Evolutionary conservation across 2,797 vertebrate species (phyloP).

Genomic region (Xiphorhynchus erythropygius): DNA sequence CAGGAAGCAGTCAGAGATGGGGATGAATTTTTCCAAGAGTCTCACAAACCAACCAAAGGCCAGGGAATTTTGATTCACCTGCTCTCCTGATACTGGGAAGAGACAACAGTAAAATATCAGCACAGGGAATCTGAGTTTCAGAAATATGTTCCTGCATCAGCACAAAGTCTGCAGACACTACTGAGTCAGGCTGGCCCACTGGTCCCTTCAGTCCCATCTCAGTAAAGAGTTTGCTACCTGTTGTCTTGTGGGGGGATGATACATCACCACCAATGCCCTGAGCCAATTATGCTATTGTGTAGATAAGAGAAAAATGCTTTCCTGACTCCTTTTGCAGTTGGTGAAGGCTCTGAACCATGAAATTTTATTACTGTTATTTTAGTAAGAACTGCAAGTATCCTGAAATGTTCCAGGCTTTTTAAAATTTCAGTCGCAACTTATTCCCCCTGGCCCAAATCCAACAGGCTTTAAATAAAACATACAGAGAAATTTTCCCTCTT

Average conservation of each 20-base stretch:
- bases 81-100: not conserved
- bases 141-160: not conserved
- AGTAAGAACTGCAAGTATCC: conserved; percentile 1
- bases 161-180: not conserved
- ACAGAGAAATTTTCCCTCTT: not conserved
- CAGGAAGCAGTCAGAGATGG: not conserved
- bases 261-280: not conserved
- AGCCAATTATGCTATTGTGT: not conserved
- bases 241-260: not conserved
- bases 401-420: conserved; percentile 34
- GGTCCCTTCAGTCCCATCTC: not conserved
- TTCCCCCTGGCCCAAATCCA: not conserved
- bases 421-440: conserved; percentile 22
- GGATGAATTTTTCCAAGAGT: not conserved
- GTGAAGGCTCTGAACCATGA: not conserved
- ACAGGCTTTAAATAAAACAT: not conserved
- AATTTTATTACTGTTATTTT: conserved; percentile 25
- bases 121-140: not conserved
- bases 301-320: not conserved
- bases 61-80: not conserved
- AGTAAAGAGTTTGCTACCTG: not conserved
- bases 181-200: fast-evolving
- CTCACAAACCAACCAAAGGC: not conserved
- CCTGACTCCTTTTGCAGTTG: not conserved
- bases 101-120: not conserved